Evolutionary conservation across 1,140 invertebrate species (phyloP).

Genomic region (Augochlora pura): DNA sequence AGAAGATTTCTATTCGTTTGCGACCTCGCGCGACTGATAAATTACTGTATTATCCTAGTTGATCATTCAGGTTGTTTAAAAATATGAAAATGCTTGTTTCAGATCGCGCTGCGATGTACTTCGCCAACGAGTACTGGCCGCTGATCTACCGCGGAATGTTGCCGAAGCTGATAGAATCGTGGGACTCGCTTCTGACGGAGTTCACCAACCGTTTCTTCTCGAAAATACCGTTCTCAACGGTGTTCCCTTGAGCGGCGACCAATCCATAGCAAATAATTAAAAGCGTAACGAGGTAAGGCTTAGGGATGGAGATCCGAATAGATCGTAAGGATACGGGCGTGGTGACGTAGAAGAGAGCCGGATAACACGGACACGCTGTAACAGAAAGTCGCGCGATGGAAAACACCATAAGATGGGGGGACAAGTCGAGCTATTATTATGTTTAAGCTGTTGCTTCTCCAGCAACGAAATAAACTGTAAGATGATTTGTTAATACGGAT

Average conservation of each 20-base stretch:
- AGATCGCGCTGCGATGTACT: conserved; percentile 79
- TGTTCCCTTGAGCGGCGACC: conserved; percentile 71
- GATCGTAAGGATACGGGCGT: neutral
- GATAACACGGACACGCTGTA: no score
- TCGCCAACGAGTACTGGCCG: conserved; percentile 83
- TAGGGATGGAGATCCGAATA: neutral
- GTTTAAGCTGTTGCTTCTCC: neutral
- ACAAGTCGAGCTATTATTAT: neutral
- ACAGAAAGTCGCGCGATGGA: neutral
- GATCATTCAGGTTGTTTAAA: no score
- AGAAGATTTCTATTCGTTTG: no score
- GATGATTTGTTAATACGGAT: neutral
- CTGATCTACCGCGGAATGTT: conserved; percentile 81
- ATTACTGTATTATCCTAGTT: no score
- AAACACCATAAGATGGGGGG: neutral
- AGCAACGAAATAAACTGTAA: neutral
- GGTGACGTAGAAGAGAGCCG: neutral
- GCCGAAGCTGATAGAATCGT: conserved; percentile 78
- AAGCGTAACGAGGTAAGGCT: neutral
- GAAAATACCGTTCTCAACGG: conserved; percentile 71
- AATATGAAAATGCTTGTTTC: conserved; percentile 19
- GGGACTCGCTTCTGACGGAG: conserved; percentile 75
- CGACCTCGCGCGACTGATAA: no score
- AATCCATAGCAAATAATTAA: neutral
- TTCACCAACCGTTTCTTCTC: conserved; percentile 71